phyloP scores from a whole-genome alignment of 2,113 vertebrate species.

The Catharus fuscescens region DNA sequence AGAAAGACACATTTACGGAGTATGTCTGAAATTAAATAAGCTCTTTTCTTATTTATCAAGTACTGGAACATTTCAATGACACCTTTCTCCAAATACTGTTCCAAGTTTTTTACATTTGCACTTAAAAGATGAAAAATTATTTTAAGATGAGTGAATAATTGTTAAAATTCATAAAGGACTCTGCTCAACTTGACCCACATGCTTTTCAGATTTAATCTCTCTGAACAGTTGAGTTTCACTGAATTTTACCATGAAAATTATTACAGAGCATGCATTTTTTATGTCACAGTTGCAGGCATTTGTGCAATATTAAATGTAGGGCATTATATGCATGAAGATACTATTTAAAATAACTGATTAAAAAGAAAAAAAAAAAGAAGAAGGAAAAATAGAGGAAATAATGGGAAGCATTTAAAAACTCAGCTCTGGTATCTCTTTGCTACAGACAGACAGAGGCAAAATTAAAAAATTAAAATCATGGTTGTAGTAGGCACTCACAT shows the following conservation, averaged over 20 bases:
- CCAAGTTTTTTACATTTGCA: not conserved
- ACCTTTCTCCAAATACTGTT: not conserved
- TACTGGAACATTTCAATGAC: not conserved
- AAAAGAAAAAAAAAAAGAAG: not conserved
- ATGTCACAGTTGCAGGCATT: not conserved
- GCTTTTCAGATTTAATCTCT: conserved; percentile 5
- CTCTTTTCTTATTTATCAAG: conserved; percentile 11
- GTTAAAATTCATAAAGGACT: conserved; percentile 18
- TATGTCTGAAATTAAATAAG: conserved; percentile 16
- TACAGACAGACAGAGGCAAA: not conserved
- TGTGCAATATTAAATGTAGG: not conserved
- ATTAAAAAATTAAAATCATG: not conserved
- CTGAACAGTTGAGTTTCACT: not conserved
- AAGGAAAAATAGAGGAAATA: not conserved
- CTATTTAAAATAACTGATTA: not conserved
- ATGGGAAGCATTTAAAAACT: not conserved
- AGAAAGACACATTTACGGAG: not conserved
- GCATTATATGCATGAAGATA: not conserved
- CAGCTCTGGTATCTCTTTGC: not conserved
- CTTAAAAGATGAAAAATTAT: conserved; percentile 16
- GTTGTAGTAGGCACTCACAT: not conserved
- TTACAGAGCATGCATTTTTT: conserved; percentile 7
- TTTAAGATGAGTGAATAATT: conserved; percentile 36
- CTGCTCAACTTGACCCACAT: not conserved
- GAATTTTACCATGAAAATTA: conserved; percentile 6